Conservation (phyloP, 2,888 invertebrate species). For the Baronia brevicornis region DNA sequence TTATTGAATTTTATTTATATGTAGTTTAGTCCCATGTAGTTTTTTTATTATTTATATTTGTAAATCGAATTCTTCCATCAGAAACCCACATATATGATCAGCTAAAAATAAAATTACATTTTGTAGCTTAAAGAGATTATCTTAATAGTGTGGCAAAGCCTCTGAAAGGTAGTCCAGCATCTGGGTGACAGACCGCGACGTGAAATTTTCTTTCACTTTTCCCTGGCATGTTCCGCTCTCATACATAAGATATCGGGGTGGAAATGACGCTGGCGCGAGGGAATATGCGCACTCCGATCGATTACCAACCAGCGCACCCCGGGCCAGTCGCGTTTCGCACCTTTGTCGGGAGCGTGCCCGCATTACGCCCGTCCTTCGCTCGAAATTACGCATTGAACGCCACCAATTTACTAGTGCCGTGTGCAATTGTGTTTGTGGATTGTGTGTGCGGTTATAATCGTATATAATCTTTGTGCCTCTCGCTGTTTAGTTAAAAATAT, state of each 20-base stretch:
- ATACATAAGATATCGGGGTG: slow-evolving; percentile 70
- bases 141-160: slow-evolving; percentile 7
- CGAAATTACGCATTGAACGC: slow-evolving; percentile 56
- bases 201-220: slow-evolving; percentile 48
- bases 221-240: slow-evolving; percentile 51
- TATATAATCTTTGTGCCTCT: slow-evolving; percentile 1
- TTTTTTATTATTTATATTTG: too few relatives aligned
- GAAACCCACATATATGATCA: too few relatives aligned
- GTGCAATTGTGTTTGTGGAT: slow-evolving; percentile 10
- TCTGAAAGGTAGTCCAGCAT: slow-evolving; percentile 7
- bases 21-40: too few relatives aligned
- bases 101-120: too few relatives aligned
- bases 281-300: slow-evolving; percentile 65
- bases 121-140: too few relatives aligned
- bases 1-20: too few relatives aligned
- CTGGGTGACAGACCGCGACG: slow-evolving; percentile 24
- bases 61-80: too few relatives aligned
- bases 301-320: slow-evolving; percentile 49
- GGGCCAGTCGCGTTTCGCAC: slow-evolving; percentile 45
- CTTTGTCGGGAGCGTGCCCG: slow-evolving; percentile 23
- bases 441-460: slow-evolving; percentile 11
- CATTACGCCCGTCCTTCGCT: slow-evolving; percentile 33
- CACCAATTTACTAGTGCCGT: slow-evolving; percentile 17
- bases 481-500: slow-evolving; percentile 7
- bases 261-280: slow-evolving; percentile 45